These are phyloP conservation scores for Micrasema minimum DNA, from an alignment of 1,140 invertebrate species.

Conservation along the genomic window DNA sequence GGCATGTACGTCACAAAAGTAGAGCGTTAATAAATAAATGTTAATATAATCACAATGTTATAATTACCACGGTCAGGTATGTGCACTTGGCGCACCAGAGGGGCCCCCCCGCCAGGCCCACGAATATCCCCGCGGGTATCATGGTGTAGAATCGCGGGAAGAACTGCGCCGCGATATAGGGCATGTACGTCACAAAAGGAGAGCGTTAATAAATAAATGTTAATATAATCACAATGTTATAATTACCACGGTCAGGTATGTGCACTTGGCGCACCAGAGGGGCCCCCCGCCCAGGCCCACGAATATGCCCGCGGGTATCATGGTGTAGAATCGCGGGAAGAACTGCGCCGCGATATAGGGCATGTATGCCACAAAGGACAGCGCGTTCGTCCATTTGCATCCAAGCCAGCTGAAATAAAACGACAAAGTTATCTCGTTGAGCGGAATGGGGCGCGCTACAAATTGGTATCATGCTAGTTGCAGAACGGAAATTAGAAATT, in stretches of 20 bases:
- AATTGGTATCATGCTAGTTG: no score
- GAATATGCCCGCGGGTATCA: slow-evolving; percentile 85
- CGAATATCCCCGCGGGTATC: slow-evolving; percentile 88
- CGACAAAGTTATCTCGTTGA: no score
- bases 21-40: no score
- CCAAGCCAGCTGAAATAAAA: slow-evolving; percentile 74
- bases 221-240: neutral
- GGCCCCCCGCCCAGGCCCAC: slow-evolving; percentile 88
- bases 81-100: slow-evolving; percentile 97
- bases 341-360: slow-evolving; percentile 88
- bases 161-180: slow-evolving; percentile 94
- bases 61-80: slow-evolving; percentile 91
- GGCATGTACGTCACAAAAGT: slow-evolving; percentile 86
- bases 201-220: no score
- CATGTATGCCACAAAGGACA: slow-evolving; percentile 87
- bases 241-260: slow-evolving; percentile 81
- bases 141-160: slow-evolving; percentile 90
- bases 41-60: neutral
- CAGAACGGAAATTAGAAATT: no score
- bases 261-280: slow-evolving; percentile 89
- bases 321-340: slow-evolving; percentile 82
- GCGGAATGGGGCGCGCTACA: no score
- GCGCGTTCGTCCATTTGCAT: slow-evolving; percentile 87
- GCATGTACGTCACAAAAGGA: no score
- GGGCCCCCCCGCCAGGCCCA: slow-evolving; percentile 91